A percentile compares a stretch with the other conserved stretches of the same genome.
These are phyloP conservation scores for Drosophila mojavensis DNA, from an alignment of 1,140 invertebrate species.

Conservation along the genomic window DNA sequence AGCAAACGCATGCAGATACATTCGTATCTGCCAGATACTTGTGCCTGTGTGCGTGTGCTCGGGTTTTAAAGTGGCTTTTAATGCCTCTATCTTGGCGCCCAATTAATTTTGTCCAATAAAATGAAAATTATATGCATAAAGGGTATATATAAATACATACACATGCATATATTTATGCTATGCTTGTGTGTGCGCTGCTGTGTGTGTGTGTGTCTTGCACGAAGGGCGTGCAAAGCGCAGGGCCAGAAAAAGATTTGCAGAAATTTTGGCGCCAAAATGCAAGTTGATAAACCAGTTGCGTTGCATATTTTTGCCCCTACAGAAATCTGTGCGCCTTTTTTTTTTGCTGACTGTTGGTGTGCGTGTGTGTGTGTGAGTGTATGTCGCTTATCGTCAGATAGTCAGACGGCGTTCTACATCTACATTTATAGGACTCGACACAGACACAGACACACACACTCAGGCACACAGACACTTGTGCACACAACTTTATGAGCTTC, in stretches of 20 bases:
- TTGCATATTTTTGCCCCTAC: conserved; percentile 68
- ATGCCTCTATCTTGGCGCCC: conserved; percentile 81
- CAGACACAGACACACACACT: conserved; percentile 20
- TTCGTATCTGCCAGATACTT: conserved; percentile 24
- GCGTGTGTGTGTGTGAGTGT: conserved; percentile 36
- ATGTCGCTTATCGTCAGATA: conserved; percentile 59
- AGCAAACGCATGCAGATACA: conserved; percentile 44
- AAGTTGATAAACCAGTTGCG: conserved; percentile 82
- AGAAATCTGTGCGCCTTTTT: conserved; percentile 71
- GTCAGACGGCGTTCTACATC: conserved; percentile 66
- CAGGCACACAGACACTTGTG: conserved; percentile 53
- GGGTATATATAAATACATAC: conserved; percentile 34
- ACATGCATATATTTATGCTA: conserved; percentile 2
- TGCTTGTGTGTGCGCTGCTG: conserved; percentile 19
- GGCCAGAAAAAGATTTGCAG: conserved; percentile 75
- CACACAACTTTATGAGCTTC: conserved; percentile 63
- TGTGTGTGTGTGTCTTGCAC: no score
- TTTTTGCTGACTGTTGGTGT: conserved; percentile 18
- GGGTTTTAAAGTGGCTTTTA: conserved; percentile 71
- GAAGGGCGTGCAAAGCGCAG: conserved; percentile 73
- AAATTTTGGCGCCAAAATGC: conserved; percentile 83
- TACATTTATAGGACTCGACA: conserved; percentile 67
- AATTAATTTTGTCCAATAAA: conserved; percentile 81
- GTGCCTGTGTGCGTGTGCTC: conserved; percentile 54
- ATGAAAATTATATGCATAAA: conserved; percentile 77